A percentile compares a stretch with the other conserved stretches of the same genome.
These are phyloP conservation scores for Bothrops jararaca DNA, from an alignment of 2,113 vertebrate genomes.

Conservation along the genomic window DNA sequence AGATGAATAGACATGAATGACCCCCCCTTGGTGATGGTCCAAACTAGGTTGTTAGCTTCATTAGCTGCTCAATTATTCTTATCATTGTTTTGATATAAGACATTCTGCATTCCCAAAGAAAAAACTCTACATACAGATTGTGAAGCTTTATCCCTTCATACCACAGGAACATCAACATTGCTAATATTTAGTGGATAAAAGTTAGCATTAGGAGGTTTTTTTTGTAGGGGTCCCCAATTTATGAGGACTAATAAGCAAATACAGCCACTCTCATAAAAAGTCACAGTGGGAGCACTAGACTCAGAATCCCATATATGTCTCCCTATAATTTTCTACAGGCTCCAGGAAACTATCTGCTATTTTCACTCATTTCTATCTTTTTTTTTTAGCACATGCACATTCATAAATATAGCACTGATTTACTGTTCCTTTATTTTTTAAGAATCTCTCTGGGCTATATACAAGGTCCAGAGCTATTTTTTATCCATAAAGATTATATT, in stretches of 20 bases:
- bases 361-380: background rate
- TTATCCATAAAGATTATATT: background rate
- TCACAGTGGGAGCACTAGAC: background rate
- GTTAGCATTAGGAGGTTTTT: background rate
- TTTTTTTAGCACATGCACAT: background rate
- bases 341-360: background rate
- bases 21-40: background rate
- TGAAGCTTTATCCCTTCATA: background rate
- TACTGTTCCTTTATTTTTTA: background rate
- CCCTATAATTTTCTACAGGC: background rate
- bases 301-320: background rate
- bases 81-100: background rate
- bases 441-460: background rate
- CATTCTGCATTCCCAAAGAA: background rate
- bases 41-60: background rate
- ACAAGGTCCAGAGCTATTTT: background rate
- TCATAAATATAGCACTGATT: background rate
- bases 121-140: background rate
- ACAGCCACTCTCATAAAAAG: background rate
- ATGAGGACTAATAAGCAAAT: background rate
- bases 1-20: background rate
- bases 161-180: background rate
- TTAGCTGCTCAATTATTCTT: background rate
- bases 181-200: background rate
- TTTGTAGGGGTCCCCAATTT: background rate